Conservation (phyloP, 2,888 invertebrate genomes). For the Heliconius ismenius region DNA sequence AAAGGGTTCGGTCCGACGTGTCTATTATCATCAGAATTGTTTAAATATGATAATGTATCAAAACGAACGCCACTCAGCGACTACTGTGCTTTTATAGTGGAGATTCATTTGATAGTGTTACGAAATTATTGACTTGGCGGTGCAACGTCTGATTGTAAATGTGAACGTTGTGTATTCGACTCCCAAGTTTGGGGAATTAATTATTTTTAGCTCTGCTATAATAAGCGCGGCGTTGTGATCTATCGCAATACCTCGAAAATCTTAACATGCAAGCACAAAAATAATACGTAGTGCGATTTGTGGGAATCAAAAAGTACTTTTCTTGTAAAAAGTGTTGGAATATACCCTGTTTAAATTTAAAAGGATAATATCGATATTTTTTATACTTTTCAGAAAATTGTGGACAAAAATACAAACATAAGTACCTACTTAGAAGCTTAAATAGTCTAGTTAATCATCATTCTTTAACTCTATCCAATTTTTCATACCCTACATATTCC, state of each 20-base stretch:
- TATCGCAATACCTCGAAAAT: too few relatives aligned
- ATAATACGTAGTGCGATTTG: too few relatives aligned
- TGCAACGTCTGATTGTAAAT: neutral
- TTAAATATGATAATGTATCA: constrained; percentile 82
- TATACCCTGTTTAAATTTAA: too few relatives aligned
- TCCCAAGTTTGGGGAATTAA: neutral
- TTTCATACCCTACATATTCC: neutral
- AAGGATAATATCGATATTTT: too few relatives aligned
- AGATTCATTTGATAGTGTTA: constrained; percentile 81
- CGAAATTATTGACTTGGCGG: constrained; percentile 65
- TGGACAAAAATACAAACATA: too few relatives aligned
- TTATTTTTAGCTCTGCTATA: neutral
- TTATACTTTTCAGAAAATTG: too few relatives aligned
- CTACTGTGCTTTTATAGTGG: constrained; percentile 81
- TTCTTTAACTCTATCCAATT: neutral
- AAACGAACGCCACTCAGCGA: constrained; percentile 78
- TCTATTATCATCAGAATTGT: constrained; percentile 82
- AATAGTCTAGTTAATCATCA: too few relatives aligned
- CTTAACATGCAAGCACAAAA: too few relatives aligned
- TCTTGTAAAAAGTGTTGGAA: too few relatives aligned
- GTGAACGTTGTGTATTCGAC: neutral
- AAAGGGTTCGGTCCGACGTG: constrained; percentile 81
- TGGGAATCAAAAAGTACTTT: too few relatives aligned
- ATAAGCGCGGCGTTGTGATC: too few relatives aligned
- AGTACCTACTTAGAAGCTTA: too few relatives aligned